Evolutionary conservation across 2,113 vertebrate genomes (phyloP), one percentile per base, ranked within the genome.

Genomic region (Mus spicilegus): DNA sequence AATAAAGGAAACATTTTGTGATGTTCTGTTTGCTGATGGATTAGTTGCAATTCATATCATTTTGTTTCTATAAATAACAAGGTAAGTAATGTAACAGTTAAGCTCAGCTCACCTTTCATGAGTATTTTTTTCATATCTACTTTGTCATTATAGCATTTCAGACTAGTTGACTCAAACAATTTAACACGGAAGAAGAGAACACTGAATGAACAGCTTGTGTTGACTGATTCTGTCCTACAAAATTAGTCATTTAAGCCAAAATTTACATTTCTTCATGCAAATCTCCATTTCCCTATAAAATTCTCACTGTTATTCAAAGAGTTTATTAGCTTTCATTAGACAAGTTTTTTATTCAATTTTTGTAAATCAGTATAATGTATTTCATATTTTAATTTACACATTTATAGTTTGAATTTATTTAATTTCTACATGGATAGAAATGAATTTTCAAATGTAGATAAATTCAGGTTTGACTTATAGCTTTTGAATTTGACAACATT

Each of bases 401-500:
- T 84, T 24, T 82, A 67, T 30, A 67, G 75, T 30, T 77, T 82
- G 81, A 72, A 42, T 81, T 85, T 69, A 86, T 90, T 17, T 93
- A 42, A 46, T 3, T 7, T 76, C 0, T 54, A 19, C 70, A 56
- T 76, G 2, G 94, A 17, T 78, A 80, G 81, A 7, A 93, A 2
- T 0, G 20, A 54, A 54, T 90, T 95, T 94, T 24, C 36, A 95
- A 61, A 82, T 73, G 12, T 63, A 63, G 3, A 14, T n/a, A 28
- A 65, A 87, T 17, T 28, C 58, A 26, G n/a, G 86, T 46, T 86
- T 93, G 96, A 67, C 13, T 16, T 0, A 42, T 69, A 63, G 30
- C 30, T 0, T 33, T 93, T 85, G 42, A 84, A 16, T 90, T 94
- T 89, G 2, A 90, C 54, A 73, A 94, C 91, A 28, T 96, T 96